Percentiles rank a stretch among this genome's conserved stretches.
Conservation (phyloP, 2,888 invertebrate genomes). For the Aphelenchoides bicaudatus region DNA sequence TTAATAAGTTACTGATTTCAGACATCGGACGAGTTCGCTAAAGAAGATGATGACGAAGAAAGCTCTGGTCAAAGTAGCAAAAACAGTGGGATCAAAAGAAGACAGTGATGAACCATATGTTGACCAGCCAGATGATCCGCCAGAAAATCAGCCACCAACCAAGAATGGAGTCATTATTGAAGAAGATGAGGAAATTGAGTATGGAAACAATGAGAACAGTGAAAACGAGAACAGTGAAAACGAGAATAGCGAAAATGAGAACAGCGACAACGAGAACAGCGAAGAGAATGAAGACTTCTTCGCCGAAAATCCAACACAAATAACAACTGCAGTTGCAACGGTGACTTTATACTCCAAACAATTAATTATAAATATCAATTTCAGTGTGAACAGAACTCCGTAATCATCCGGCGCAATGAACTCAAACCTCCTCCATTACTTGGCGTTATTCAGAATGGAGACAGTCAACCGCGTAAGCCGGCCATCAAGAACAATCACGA, state of each 20-base stretch:
- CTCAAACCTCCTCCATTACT: slow-evolving; percentile 8
- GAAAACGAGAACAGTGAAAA: slow-evolving; percentile 47
- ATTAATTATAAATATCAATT: neutral
- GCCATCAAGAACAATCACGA: slow-evolving; percentile 29
- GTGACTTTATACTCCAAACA: slow-evolving; percentile 1
- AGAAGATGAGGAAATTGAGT: slow-evolving; percentile 40
- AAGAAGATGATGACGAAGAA: slow-evolving; percentile 53
- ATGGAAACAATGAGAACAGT: slow-evolving; percentile 31
- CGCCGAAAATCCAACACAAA: slow-evolving; percentile 23
- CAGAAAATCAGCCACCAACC: slow-evolving; percentile 5
- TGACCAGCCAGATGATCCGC: too few relatives aligned
- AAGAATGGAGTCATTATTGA: slow-evolving; percentile 32
- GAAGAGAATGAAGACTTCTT: slow-evolving; percentile 7
- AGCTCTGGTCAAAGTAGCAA: slow-evolving; percentile 22
- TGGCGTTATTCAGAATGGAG: slow-evolving; percentile 15
- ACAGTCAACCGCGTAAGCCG: slow-evolving; percentile 20
- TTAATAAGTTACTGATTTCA: slow-evolving; percentile 61
- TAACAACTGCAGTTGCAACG: slow-evolving; percentile 23
- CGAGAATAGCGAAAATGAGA: slow-evolving; percentile 38
- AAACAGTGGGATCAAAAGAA: slow-evolving; percentile 13
- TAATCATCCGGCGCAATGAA: slow-evolving; percentile 27
- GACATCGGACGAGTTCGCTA: slow-evolving; percentile 60
- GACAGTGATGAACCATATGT: neutral
- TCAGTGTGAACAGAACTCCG: slow-evolving; percentile 20
- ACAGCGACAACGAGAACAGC: slow-evolving; percentile 9